Conservation (phyloP, 2,888 invertebrate species). For the Trachelus troglodyta region DNA sequence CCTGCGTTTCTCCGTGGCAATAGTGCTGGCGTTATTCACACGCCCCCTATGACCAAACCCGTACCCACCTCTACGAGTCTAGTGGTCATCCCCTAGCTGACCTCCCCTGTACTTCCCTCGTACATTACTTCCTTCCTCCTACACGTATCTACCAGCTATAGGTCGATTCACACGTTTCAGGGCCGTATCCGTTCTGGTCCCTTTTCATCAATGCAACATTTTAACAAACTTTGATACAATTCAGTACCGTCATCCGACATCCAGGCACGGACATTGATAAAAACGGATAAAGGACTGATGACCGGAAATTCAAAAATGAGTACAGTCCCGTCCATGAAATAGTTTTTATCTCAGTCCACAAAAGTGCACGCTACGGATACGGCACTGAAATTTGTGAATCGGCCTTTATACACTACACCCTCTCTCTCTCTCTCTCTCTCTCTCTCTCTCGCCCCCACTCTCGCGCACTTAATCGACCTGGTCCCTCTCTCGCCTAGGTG, state of each 20-base stretch:
- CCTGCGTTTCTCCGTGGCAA: neutral
- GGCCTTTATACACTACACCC: conserved; percentile 31
- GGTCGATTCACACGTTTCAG: no score
- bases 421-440: conserved; percentile 23
- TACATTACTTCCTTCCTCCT: neutral
- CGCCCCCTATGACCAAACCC: neutral
- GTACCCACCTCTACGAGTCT: neutral
- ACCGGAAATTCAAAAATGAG: no score
- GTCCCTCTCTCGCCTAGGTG: conserved; percentile 45
- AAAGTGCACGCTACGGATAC: no score
- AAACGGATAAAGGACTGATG: no score
- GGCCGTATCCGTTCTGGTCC: no score
- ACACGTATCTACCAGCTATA: neutral
- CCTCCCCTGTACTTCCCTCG: neutral
- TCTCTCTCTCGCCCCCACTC: conserved; percentile 36
- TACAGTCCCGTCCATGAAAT: no score
- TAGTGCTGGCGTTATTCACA: neutral
- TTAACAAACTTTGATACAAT: no score
- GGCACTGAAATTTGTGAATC: no score
- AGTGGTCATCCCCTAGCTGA: neutral
- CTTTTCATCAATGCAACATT: no score
- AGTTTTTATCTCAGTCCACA: no score
- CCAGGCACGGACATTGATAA: no score
- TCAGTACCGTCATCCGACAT: no score
- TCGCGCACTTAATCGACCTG: conserved; percentile 29